Percentiles rank a stretch among this genome's conserved stretches.
These are phyloP conservation scores for Poeciliopsis prolifica DNA, from an alignment of 2,113 vertebrate genomes.

Conservation along the genomic window DNA sequence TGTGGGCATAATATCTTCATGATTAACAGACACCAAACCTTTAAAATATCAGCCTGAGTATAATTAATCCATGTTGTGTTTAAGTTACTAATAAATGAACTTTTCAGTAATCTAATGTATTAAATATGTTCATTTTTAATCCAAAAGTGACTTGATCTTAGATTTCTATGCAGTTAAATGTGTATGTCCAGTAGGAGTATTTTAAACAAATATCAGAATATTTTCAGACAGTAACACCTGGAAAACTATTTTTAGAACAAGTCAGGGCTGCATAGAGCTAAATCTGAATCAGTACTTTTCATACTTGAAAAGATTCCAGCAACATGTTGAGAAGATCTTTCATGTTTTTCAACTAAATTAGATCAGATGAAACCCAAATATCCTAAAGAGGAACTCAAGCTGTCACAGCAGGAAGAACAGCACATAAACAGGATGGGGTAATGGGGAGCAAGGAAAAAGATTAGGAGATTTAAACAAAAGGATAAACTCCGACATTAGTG, in stretches of 20 bases:
- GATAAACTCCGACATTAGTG: not conserved
- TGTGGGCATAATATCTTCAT: no score
- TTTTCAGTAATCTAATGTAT: not conserved
- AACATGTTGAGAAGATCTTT: not conserved
- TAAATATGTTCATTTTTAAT: not conserved
- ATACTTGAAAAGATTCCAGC: not conserved
- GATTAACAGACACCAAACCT: no score
- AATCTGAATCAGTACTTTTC: not conserved
- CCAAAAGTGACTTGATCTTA: no score
- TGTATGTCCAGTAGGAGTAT: no score
- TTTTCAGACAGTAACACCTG: no score
- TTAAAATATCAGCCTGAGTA: no score
- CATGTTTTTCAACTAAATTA: slow-evolving; percentile 14
- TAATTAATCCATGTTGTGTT: not conserved
- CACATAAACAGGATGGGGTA: slow-evolving; percentile 36
- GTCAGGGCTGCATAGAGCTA: not conserved
- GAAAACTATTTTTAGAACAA: not conserved
- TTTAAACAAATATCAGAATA: no score
- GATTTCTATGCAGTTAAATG: no score
- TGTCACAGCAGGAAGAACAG: not conserved
- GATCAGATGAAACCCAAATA: slow-evolving; percentile 25
- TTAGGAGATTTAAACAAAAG: not conserved
- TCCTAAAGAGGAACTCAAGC: slow-evolving; percentile 9
- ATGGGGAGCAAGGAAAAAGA: not conserved
- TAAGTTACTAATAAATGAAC: not conserved